Percentiles rank a stretch among this genome's conserved stretches.
phyloP scores from a whole-genome alignment of 2,113 vertebrate genomes.

The Oxyura jamaicensis region DNA sequence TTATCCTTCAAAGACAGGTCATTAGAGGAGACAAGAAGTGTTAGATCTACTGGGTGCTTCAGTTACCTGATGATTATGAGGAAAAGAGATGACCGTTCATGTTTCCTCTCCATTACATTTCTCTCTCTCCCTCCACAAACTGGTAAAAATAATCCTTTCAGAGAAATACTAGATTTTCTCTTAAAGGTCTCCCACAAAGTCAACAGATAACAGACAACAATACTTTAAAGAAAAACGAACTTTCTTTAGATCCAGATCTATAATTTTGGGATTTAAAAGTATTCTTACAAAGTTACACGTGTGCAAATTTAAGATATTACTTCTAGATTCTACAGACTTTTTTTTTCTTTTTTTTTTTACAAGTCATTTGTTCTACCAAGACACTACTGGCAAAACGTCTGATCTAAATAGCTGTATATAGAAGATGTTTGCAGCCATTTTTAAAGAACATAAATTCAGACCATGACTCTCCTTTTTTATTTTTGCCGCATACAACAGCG shows the following conservation, averaged over 20 bases:
- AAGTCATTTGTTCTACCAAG: neutral
- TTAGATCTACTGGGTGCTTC: neutral
- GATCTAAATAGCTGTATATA: neutral
- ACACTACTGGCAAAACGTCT: neutral
- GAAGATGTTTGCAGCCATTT: neutral
- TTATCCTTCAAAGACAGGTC: neutral
- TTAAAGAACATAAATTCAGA: neutral
- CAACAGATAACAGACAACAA: neutral
- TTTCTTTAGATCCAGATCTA: neutral
- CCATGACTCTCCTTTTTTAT: neutral
- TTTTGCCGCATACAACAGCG: neutral
- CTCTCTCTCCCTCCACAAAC: neutral
- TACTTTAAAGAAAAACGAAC: neutral
- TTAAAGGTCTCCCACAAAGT: neutral
- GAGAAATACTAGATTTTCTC: neutral
- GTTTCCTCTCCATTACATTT: neutral
- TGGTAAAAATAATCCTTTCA: neutral
- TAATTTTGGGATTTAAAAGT: neutral
- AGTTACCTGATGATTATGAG: rapidly evolving
- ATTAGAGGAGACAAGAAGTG: neutral
- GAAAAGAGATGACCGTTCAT: neutral
- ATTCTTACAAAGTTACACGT: neutral
- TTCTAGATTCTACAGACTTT: neutral
- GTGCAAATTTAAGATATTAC: neutral
- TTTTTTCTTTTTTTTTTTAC: neutral